Evolutionary conservation across 1,140 invertebrate species (phyloP), one percentile per base, ranked within the genome.

Genomic region (Lycorma delicatula): DNA sequence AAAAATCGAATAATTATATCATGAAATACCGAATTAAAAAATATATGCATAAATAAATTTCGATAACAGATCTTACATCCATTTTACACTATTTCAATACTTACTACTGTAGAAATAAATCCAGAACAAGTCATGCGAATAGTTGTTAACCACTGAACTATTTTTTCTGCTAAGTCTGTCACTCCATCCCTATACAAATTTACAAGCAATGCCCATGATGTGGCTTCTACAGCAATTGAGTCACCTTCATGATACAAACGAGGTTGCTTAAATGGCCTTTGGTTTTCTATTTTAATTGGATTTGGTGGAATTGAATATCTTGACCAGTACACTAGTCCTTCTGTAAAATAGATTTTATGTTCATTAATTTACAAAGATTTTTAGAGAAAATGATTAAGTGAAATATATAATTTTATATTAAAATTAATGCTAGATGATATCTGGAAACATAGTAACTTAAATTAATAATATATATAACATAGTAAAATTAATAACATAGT

Each of bases 61-160:
- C n/a, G n/a, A n/a, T n/a, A n/a, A n/a, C n/a, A n/a, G n/a, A n/a
- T n/a, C n/a, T n/a, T n/a, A n/a, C n/a, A n/a, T n/a, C n/a, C n/a
- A n/a, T n/a, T n/a, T n/a, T n/a, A 47, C 11, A 16, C 11, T 47
- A 47, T 13, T 22, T 20, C 11, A n/a, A 54, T 20, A 63, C 60
- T 61, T 63, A 79, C 81, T 68, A 78, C 72, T 16, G 77, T 78
- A 5, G 79, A 78, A 31, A 81, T 73, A 66, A 82, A 81, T 13
- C 74, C 80, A 49, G 72, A 75, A 61, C 78, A 73, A 18, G 71
- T 72, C 64, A 80, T 75, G 50, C 80, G 68, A 75, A 82, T 79
- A 2, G 74, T 74, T 61, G 78, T 78, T 2, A 84, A 65, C 80
- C 81, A 83, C 38, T 71, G 67, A 54, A 83, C 81, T 55, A 81